Conservation (phyloP, 2,113 vertebrate species). For the Oryzias melastigma region DNA sequence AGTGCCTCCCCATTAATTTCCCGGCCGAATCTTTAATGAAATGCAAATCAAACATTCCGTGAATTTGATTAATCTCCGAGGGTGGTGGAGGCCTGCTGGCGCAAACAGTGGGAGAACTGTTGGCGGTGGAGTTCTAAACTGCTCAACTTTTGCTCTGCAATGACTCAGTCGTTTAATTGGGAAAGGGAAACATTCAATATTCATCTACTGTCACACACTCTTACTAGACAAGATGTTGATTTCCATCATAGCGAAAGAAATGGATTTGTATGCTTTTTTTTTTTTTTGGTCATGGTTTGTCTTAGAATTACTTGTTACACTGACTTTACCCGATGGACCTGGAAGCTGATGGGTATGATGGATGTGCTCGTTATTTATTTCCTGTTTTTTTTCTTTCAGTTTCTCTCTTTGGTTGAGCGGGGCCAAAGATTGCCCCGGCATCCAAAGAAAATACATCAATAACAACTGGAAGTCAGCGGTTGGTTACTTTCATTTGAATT, state of each 20-base stretch:
- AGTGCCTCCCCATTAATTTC: constrained; percentile 58
- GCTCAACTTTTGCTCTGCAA: constrained; percentile 38
- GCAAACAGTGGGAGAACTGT: constrained; percentile 58
- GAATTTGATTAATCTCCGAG: constrained; percentile 71
- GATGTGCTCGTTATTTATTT: constrained; percentile 33
- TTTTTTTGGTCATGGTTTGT: constrained; percentile 30
- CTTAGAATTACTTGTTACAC: constrained; percentile 27
- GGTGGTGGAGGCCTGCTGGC: constrained; percentile 62
- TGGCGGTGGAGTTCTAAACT: constrained; percentile 52
- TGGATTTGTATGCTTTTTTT: constrained; percentile 11
- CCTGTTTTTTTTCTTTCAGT: constrained; percentile 14
- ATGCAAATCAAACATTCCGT: constrained; percentile 70
- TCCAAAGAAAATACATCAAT: too few relatives aligned
- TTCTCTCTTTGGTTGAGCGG: too few relatives aligned
- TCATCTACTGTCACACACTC: neutral
- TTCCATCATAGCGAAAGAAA: constrained; percentile 16
- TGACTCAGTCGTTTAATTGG: constrained; percentile 69
- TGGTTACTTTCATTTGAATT: too few relatives aligned
- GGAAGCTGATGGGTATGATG: constrained; percentile 16
- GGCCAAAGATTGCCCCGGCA: too few relatives aligned
- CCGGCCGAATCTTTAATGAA: constrained; percentile 63
- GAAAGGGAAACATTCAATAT: constrained; percentile 14
- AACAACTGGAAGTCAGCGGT: too few relatives aligned
- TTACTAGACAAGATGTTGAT: constrained; percentile 4
- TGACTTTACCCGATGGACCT: constrained; percentile 22